These are phyloP conservation scores for Atethmia centrago DNA, from an alignment of 2,888 invertebrate genomes.

Conservation along the genomic window DNA sequence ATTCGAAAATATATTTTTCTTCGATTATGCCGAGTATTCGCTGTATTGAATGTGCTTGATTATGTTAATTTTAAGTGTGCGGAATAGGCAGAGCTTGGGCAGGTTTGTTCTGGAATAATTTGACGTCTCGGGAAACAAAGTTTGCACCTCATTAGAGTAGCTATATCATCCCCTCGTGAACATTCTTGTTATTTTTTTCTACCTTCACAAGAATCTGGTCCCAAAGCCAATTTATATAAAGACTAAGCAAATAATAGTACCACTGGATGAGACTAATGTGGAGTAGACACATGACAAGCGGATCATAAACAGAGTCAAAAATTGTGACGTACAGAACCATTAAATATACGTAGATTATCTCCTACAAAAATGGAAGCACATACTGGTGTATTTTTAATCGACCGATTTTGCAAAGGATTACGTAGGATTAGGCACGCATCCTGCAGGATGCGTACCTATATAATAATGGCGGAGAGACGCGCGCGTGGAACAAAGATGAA, in stretches of 20 bases:
- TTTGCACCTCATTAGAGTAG: neutral
- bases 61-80: slow-evolving; percentile 45
- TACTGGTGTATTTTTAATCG: no score
- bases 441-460: no score
- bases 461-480: no score
- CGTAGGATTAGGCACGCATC: no score
- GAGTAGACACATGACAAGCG: neutral
- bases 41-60: slow-evolving; percentile 42
- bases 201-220: neutral
- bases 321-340: neutral
- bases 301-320: neutral
- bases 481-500: no score
- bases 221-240: neutral
- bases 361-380: neutral
- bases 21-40: slow-evolving; percentile 68
- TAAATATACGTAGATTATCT: neutral
- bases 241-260: neutral
- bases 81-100: slow-evolving; percentile 11
- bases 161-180: neutral
- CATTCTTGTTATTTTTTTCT: neutral
- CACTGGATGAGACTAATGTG: no score
- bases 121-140: neutral
- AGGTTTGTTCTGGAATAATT: neutral
- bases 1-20: slow-evolving; percentile 63
- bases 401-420: no score